These are phyloP conservation scores for Cromileptes altivelis DNA, from an alignment of 2,113 vertebrate genomes.

Conservation along the genomic window DNA sequence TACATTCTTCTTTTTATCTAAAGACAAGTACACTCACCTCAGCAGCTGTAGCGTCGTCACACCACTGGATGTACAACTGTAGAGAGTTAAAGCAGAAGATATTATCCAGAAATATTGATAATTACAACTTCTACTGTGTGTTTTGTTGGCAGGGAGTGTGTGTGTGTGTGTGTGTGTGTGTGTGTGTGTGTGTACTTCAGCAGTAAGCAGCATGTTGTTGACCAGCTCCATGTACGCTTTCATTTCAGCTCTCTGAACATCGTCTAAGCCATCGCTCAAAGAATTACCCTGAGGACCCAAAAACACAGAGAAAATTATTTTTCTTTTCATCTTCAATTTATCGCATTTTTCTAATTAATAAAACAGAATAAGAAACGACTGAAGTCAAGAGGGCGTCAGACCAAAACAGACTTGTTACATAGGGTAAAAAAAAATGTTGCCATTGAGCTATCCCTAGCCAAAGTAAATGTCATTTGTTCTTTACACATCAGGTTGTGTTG, in stretches of 20 bases:
- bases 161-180: slow-evolving; percentile 2
- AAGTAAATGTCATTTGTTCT: too few species aligned
- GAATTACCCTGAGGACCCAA: slow-evolving; percentile 89
- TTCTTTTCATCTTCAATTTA: neutral
- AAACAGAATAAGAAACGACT: too few species aligned
- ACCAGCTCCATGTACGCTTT: slow-evolving; percentile 95
- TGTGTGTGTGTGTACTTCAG: slow-evolving; percentile 87
- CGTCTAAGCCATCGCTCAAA: slow-evolving; percentile 94
- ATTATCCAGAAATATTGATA: neutral
- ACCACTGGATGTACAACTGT: slow-evolving; percentile 98
- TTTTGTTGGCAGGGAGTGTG: neutral
- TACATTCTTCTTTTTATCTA: too few species aligned
- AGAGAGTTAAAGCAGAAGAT: slow-evolving; percentile 20
- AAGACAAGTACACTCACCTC: slow-evolving; percentile 82
- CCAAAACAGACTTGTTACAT: too few species aligned
- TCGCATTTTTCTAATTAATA: too few species aligned
- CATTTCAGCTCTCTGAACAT: slow-evolving; percentile 98
- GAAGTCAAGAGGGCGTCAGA: too few species aligned
- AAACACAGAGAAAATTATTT: neutral
- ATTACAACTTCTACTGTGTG: neutral
- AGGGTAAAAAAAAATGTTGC: too few species aligned
- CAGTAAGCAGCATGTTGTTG: slow-evolving; percentile 97
- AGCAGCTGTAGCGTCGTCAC: slow-evolving; percentile 93
- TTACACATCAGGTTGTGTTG: too few species aligned
- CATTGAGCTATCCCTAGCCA: too few species aligned